Evolutionary conservation across 2,888 invertebrate species (phyloP).

Genomic region (Syritta pipiens): DNA sequence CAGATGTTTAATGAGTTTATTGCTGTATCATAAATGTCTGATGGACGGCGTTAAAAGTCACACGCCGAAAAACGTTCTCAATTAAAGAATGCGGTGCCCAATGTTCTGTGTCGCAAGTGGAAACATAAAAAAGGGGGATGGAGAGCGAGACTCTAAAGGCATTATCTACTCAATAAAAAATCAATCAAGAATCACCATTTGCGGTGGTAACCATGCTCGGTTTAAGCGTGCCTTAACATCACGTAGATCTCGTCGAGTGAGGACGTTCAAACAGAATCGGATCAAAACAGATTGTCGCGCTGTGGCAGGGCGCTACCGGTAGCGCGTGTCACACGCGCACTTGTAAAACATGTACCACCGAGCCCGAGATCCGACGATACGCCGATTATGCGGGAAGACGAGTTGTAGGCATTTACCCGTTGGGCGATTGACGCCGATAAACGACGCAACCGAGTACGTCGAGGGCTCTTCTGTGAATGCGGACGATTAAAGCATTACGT

Average conservation of each 20-base stretch:
- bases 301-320: constrained; percentile 35
- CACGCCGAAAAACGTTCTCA: constrained; percentile 37
- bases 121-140: neutral
- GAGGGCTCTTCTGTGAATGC: constrained; percentile 39
- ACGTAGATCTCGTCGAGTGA: constrained; percentile 60
- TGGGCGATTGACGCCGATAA: constrained; percentile 65
- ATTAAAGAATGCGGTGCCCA: constrained; percentile 19
- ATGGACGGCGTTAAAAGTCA: constrained; percentile 50
- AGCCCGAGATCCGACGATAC: constrained; percentile 34
- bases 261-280: constrained; percentile 49
- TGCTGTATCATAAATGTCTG: constrained; percentile 41
- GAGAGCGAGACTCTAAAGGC: constrained; percentile 18
- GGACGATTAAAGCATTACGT: constrained; percentile 27
- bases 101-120: constrained; percentile 25
- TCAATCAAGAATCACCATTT: constrained; percentile 57
- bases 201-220: constrained; percentile 45
- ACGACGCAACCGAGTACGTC: constrained; percentile 28
- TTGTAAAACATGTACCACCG: constrained; percentile 39
- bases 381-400: constrained; percentile 65
- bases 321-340: constrained; percentile 52
- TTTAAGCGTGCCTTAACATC: constrained; percentile 49
- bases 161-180: constrained; percentile 58
- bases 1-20: constrained; percentile 62
- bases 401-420: constrained; percentile 61
- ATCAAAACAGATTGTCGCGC: constrained; percentile 37